A percentile compares a stretch with the other conserved stretches of the same genome.
phyloP scores from a whole-genome alignment of 1,140 invertebrate genomes.

The Oppia nitens region DNA sequence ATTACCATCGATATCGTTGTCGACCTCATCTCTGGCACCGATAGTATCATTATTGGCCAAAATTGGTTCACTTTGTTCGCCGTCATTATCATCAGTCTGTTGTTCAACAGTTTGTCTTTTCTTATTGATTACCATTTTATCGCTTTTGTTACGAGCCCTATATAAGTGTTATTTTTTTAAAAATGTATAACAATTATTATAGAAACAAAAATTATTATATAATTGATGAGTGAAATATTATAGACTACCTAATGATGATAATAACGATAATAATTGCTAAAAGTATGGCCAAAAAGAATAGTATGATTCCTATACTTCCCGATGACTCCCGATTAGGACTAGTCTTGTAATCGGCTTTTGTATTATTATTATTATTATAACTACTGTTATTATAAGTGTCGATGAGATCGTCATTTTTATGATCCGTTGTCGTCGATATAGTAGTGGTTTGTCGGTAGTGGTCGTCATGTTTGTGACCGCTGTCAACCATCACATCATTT shows the following conservation, averaged over 20 bases:
- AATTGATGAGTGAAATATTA: too few species aligned
- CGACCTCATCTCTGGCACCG: not conserved
- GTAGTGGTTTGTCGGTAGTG: too few species aligned
- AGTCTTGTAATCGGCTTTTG: not conserved
- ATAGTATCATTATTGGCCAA: not conserved
- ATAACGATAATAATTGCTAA: not conserved
- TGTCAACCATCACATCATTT: too few species aligned
- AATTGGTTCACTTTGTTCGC: not conserved
- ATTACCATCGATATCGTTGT: not conserved
- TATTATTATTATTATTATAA: too few species aligned
- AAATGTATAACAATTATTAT: not conserved
- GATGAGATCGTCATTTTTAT: too few species aligned
- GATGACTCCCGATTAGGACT: not conserved
- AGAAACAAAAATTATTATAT: not conserved
- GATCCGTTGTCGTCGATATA: too few species aligned
- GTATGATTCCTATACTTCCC: not conserved
- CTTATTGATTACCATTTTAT: not conserved
- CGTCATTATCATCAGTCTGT: not conserved
- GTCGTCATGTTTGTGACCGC: too few species aligned
- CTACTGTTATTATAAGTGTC: too few species aligned
- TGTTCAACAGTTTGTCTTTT: not conserved
- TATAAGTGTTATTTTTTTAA: not conserved
- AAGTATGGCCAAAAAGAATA: not conserved
- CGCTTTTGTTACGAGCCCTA: not conserved
- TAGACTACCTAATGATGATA: not conserved